A percentile compares a stretch with the other conserved stretches of the same genome.
Evolutionary conservation across 2,113 vertebrate genomes (phyloP).

Genomic region (Poeciliopsis turrubarensis): DNA sequence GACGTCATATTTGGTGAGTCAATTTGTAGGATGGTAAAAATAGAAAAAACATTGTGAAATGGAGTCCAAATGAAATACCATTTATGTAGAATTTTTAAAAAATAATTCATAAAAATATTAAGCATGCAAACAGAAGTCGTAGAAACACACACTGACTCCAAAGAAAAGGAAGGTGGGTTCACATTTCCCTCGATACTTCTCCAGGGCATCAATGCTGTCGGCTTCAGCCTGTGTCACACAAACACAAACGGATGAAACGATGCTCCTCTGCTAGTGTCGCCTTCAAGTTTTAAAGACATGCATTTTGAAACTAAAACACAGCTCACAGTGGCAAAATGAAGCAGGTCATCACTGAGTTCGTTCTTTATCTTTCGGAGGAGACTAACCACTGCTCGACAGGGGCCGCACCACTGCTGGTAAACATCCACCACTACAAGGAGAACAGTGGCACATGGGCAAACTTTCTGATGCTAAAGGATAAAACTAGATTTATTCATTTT

Average conservation of each 20-base stretch:
- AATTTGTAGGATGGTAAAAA: neutral
- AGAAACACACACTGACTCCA: conserved; percentile 80
- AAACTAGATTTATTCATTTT: neutral
- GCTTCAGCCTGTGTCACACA: conserved; percentile 85
- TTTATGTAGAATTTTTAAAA: neutral
- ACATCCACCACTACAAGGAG: conserved; percentile 86
- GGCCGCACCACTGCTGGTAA: conserved; percentile 95
- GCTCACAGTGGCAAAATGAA: conserved; percentile 92
- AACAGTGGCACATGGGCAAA: neutral
- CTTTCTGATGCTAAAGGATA: no score
- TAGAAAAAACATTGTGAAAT: neutral
- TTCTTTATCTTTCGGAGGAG: conserved; percentile 92
- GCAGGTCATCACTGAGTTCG: conserved; percentile 83
- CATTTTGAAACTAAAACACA: neutral
- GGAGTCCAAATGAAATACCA: neutral
- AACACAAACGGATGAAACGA: conserved; percentile 14
- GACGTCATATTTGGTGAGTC: neutral
- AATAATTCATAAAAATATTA: neutral
- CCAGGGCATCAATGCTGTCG: conserved; percentile 87
- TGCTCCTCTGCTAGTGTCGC: neutral
- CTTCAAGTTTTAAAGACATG: neutral
- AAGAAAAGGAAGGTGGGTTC: conserved; percentile 93
- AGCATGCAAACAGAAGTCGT: neutral
- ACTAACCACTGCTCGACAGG: conserved; percentile 88
- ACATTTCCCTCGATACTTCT: conserved; percentile 88